Conservation (phyloP, 2,888 invertebrate genomes). For the Anodontia alba region DNA sequence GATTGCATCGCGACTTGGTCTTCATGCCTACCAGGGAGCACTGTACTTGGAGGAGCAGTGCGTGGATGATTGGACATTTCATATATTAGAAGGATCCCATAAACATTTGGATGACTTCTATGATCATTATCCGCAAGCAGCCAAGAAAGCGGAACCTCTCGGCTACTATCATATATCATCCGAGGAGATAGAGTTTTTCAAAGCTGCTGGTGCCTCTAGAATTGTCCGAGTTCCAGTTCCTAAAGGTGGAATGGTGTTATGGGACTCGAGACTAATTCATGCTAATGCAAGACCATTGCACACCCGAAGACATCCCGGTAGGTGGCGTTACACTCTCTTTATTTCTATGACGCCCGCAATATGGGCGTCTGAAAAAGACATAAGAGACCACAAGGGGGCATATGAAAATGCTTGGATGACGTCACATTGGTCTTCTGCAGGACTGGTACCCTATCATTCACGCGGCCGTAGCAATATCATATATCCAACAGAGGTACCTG, state of each 20-base stretch:
- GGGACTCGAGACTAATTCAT: constrained; percentile 80
- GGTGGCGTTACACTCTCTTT: constrained; percentile 77
- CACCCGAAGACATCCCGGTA: constrained; percentile 56
- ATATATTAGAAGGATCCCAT: constrained; percentile 71
- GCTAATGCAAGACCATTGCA: constrained; percentile 75
- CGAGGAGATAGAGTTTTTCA: constrained; percentile 66
- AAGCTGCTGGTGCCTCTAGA: constrained; percentile 56
- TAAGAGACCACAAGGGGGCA: constrained; percentile 65
- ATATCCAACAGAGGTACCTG: constrained; percentile 5
- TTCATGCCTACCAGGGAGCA: constrained; percentile 79
- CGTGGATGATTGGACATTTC: constrained; percentile 72
- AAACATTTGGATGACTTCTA: constrained; percentile 62
- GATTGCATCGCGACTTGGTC: constrained; percentile 65
- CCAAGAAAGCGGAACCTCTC: not conserved
- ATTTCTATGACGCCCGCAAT: constrained; percentile 79
- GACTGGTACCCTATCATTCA: not conserved
- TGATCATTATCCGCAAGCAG: constrained; percentile 12
- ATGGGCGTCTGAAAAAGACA: constrained; percentile 73
- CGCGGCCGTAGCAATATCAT: not conserved
- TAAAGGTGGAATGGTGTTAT: constrained; percentile 79
- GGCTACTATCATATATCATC: constrained; percentile 34
- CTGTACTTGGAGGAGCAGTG: constrained; percentile 72
- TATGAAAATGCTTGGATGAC: constrained; percentile 66
- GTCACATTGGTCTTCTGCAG: constrained; percentile 73
- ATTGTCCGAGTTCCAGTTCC: constrained; percentile 72